Conservation (phyloP, 1,140 invertebrate species). For the Trachelipus rathkii region DNA sequence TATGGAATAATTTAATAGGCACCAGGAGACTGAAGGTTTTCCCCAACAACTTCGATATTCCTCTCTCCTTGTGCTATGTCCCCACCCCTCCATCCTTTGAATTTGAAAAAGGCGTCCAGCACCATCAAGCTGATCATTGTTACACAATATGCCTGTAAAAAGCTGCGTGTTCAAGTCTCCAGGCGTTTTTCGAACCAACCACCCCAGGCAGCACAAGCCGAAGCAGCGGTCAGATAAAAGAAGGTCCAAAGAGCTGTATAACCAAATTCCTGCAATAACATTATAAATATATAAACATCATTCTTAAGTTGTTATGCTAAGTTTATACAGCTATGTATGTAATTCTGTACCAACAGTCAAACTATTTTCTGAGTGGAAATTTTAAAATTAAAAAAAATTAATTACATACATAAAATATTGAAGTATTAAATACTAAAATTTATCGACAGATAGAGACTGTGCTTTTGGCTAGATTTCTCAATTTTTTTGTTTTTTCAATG, state of each 20-base stretch:
- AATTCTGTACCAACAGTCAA: too few species aligned
- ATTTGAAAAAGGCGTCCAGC: conserved; percentile 74
- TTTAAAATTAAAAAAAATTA: too few species aligned
- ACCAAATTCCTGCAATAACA: conserved; percentile 59
- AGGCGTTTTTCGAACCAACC: conserved; percentile 53
- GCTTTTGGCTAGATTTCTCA: too few species aligned
- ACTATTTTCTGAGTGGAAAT: too few species aligned
- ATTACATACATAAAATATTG: too few species aligned
- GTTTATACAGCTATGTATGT: too few species aligned
- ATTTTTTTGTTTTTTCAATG: too few species aligned
- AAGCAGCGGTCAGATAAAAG: conserved; percentile 66
- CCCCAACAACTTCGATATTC: conserved; percentile 50
- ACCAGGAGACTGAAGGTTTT: conserved; percentile 36
- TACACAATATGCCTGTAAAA: conserved; percentile 76
- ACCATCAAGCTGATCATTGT: conserved; percentile 70
- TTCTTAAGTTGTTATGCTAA: too few species aligned
- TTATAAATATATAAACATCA: conserved; percentile 46
- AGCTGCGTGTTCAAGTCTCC: conserved; percentile 65
- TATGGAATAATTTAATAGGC: conserved; percentile 31
- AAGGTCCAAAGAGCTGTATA: conserved; percentile 67
- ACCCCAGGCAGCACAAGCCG: conserved; percentile 58
- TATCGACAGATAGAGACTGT: too few species aligned
- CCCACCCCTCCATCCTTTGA: conserved; percentile 59
- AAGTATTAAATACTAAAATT: too few species aligned
- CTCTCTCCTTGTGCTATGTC: conserved; percentile 68